Conservation (phyloP, 2,113 vertebrate species). For the Pelvicachromis taeniatus region DNA sequence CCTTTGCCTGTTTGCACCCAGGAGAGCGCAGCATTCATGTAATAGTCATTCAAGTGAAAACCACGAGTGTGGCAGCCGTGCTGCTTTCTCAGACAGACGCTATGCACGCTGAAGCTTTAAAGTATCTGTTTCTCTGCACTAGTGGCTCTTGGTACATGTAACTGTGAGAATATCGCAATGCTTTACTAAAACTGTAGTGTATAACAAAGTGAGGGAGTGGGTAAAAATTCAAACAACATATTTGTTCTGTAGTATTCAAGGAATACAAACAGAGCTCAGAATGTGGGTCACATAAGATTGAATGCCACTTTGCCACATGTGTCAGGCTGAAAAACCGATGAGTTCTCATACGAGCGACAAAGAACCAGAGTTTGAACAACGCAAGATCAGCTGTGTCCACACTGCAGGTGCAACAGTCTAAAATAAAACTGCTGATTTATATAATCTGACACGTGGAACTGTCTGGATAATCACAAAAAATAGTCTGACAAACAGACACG, state of each 20-base stretch:
- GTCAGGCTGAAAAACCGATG: neutral
- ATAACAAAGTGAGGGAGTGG: neutral
- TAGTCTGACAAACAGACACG: neutral
- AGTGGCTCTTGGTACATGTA: neutral
- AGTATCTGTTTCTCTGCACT: neutral
- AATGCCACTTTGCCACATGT: neutral
- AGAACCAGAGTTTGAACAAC: neutral
- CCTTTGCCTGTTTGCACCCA: conserved; percentile 29
- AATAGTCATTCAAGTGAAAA: conserved; percentile 31
- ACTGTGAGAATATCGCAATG: neutral
- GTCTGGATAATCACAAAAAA: neutral
- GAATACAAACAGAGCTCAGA: neutral
- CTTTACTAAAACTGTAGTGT: neutral
- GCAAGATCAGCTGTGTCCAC: neutral
- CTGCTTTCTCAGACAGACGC: conserved; percentile 3
- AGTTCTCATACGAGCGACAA: neutral
- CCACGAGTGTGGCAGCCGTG: conserved; percentile 2
- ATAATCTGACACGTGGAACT: neutral
- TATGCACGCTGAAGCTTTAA: neutral
- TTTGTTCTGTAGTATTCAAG: neutral
- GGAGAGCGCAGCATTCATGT: conserved; percentile 7
- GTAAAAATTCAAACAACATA: neutral
- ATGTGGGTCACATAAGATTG: neutral
- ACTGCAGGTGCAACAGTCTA: conserved; percentile 23
- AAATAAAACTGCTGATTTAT: conserved; percentile 26